Conservation (phyloP, 1,140 invertebrate species). For the Halesus radiatus region DNA sequence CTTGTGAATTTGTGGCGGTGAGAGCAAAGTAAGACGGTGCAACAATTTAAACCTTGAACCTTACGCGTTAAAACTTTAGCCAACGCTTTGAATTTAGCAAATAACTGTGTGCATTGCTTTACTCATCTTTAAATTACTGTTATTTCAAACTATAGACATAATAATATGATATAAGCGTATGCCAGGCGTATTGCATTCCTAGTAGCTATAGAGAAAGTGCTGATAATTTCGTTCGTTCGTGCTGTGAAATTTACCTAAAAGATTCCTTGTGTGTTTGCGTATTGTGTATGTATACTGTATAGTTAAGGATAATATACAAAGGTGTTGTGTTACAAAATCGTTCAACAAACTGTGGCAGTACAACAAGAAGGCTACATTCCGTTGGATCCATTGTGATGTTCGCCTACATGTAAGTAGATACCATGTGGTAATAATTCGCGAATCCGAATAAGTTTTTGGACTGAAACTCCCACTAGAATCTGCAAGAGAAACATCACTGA, state of each 20-base stretch:
- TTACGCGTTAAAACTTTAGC: too few relatives aligned
- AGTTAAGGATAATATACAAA: too few relatives aligned
- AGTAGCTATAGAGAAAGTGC: background rate
- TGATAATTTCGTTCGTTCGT: background rate
- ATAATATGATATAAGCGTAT: background rate
- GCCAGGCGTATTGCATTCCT: background rate
- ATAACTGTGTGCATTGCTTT: too few relatives aligned
- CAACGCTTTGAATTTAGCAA: too few relatives aligned
- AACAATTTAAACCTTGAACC: constrained; percentile 13
- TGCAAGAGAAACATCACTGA: constrained; percentile 40
- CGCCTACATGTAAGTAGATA: constrained; percentile 51
- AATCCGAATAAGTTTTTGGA: constrained; percentile 12
- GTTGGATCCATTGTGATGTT: constrained; percentile 39
- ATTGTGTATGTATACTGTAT: background rate
- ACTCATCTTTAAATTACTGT: too few relatives aligned
- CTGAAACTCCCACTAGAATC: constrained; percentile 6
- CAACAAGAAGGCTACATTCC: constrained; percentile 13
- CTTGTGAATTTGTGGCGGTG: too few relatives aligned
- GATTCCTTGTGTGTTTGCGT: background rate
- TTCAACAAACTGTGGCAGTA: background rate
- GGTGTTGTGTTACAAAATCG: background rate
- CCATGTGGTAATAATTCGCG: constrained; percentile 26
- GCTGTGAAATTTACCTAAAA: background rate
- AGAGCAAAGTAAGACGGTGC: background rate
- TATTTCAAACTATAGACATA: too few relatives aligned